These are phyloP conservation scores for Orientallactaga sibirica DNA, from an alignment of 2,797 vertebrate genomes.

Conservation along the genomic window DNA sequence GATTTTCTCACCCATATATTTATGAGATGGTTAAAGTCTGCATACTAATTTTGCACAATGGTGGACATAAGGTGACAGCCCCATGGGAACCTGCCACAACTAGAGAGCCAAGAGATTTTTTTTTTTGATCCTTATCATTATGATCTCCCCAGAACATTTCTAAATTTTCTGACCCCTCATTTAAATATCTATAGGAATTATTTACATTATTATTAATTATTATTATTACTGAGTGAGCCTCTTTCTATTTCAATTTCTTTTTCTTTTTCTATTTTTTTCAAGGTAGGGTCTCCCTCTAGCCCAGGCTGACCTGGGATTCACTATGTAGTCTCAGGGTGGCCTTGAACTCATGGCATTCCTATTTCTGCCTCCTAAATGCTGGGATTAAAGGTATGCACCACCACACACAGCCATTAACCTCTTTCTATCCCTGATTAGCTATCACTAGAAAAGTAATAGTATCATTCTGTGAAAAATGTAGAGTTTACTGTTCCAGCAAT, in stretches of 20 bases:
- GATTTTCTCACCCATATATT: neutral
- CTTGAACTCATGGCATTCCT: too few species aligned
- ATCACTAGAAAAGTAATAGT: neutral
- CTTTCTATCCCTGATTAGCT: neutral
- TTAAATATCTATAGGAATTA: neutral
- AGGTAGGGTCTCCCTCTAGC: too few species aligned
- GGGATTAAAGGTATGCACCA: too few species aligned
- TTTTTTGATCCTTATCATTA: neutral
- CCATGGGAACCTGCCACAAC: neutral
- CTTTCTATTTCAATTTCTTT: neutral
- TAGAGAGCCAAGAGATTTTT: neutral
- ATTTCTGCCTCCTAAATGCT: too few species aligned
- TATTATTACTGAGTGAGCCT: neutral
- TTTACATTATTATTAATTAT: neutral
- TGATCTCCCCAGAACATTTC: neutral
- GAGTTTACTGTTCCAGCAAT: neutral
- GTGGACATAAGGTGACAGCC: neutral
- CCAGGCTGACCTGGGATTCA: too few species aligned
- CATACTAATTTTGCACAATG: neutral
- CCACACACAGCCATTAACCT: too few species aligned
- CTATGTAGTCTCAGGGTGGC: too few species aligned
- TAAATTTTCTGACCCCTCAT: conserved; percentile 29
- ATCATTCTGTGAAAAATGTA: neutral
- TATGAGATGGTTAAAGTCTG: neutral
- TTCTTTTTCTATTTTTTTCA: too few species aligned